These are phyloP conservation scores for Alligator sinensis DNA, from an alignment of 2,113 vertebrate species.

Conservation along the genomic window DNA sequence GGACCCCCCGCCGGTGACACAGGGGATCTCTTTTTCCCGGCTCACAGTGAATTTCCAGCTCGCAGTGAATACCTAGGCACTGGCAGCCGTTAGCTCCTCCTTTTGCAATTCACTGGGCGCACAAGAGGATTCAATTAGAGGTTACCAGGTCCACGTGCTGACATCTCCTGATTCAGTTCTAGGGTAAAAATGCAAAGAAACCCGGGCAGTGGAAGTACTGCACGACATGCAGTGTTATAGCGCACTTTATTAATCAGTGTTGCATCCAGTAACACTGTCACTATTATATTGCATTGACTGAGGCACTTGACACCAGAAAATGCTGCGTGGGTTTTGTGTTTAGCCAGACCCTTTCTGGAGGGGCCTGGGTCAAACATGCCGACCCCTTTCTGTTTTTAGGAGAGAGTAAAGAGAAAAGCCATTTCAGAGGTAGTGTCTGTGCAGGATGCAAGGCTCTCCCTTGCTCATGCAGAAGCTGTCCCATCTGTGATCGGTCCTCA, in stretches of 20 bases:
- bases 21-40: not conserved
- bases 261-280: slow-evolving; percentile 17
- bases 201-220: not conserved
- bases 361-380: slow-evolving; percentile 56
- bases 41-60: slow-evolving; percentile 9
- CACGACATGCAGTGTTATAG: not conserved
- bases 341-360: slow-evolving; percentile 57
- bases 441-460: slow-evolving; percentile 11
- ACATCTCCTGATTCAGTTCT: slow-evolving; percentile 38
- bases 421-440: slow-evolving; percentile 38
- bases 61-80: slow-evolving; percentile 7
- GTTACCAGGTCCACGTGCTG: slow-evolving; percentile 30
- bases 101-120: slow-evolving; percentile 28
- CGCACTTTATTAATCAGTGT: slow-evolving; percentile 43
- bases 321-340: slow-evolving; percentile 61
- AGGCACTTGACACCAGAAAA: slow-evolving; percentile 31
- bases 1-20: not conserved
- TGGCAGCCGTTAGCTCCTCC: slow-evolving; percentile 10
- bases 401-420: slow-evolving; percentile 40
- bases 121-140: slow-evolving; percentile 10
- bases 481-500: not conserved
- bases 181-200: not conserved
- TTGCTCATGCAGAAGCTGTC: slow-evolving; percentile 35
- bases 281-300: slow-evolving; percentile 38
- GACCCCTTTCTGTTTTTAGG: slow-evolving; percentile 63